These are phyloP conservation scores for Chironomus riparius DNA, from an alignment of 2,888 invertebrate genomes.

Conservation along the genomic window DNA sequence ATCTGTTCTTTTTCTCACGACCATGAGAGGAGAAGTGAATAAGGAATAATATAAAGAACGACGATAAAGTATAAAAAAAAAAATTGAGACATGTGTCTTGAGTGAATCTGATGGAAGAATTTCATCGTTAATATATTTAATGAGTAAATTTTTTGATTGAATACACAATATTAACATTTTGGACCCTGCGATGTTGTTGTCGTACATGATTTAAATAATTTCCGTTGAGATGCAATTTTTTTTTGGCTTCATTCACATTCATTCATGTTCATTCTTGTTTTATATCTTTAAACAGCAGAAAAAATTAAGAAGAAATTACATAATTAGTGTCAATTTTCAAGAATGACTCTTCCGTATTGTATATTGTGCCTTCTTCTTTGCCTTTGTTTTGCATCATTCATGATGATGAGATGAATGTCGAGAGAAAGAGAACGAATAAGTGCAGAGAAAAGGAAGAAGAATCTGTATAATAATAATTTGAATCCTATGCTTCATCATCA, in stretches of 20 bases:
- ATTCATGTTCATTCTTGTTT: not conserved
- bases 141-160: not conserved
- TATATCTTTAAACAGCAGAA: not conserved
- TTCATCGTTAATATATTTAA: constrained; percentile 3
- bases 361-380: not conserved
- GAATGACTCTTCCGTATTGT: not conserved
- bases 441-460: not conserved
- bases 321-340: constrained; percentile 8
- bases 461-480: not conserved
- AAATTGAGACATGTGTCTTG: constrained; percentile 27
- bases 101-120: constrained; percentile 13
- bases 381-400: not conserved
- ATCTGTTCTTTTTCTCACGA: constrained; percentile 27
- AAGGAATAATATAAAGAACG: not conserved
- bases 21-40: not conserved
- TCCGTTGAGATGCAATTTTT: not conserved
- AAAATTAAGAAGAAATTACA: not conserved
- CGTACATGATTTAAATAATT: not conserved
- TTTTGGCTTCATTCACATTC: not conserved
- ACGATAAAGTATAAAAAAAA: constrained; percentile 5
- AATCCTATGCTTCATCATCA: not conserved
- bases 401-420: not conserved
- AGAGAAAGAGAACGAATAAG: not conserved
- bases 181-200: not conserved
- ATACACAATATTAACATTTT: not conserved